Percentiles rank a stretch among this genome's conserved stretches.
Evolutionary conservation across 1,140 invertebrate species (phyloP).

Genomic region (Drosophila busckii): DNA sequence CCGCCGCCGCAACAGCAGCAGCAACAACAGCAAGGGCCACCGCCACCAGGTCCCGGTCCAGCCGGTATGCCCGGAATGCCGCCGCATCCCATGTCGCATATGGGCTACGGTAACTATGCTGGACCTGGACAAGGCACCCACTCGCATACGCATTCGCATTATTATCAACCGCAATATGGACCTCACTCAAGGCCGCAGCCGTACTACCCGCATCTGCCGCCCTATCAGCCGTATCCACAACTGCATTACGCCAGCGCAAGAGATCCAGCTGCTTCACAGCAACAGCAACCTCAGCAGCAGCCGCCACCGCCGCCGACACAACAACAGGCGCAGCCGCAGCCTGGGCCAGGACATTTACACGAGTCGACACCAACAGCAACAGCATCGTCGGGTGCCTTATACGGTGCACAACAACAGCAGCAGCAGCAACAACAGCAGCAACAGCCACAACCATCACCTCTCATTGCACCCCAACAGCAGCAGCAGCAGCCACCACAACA

Average conservation of each 20-base stretch:
- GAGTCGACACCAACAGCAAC: conserved; percentile 9
- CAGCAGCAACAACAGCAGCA: conserved; percentile 1
- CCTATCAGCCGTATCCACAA: conserved; percentile 83
- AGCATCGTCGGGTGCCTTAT: neutral
- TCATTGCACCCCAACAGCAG: neutral
- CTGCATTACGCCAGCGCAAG: conserved; percentile 20
- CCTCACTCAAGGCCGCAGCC: conserved; percentile 82
- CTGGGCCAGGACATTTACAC: conserved; percentile 16
- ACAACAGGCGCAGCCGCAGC: conserved; percentile 19
- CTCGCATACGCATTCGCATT: conserved; percentile 81
- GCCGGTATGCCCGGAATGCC: conserved; percentile 80
- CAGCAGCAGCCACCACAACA: conserved; percentile 1
- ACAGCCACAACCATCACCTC: conserved; percentile 2
- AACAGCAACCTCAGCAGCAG: conserved; percentile 42
- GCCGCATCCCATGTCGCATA: conserved; percentile 77
- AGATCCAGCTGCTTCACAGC: conserved; percentile 76
- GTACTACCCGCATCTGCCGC: conserved; percentile 80
- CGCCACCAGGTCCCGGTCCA: conserved; percentile 75
- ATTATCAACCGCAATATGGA: conserved; percentile 83
- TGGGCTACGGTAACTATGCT: conserved; percentile 71
- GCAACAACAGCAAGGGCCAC: conserved; percentile 60
- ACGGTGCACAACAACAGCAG: conserved; percentile 6
- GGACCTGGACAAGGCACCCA: conserved; percentile 69
- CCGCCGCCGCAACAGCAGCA: conserved; percentile 55
- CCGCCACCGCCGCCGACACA: conserved; percentile 30